Evolutionary conservation across 2,888 invertebrate species (phyloP).

Genomic region (Antheraea assamensis): DNA sequence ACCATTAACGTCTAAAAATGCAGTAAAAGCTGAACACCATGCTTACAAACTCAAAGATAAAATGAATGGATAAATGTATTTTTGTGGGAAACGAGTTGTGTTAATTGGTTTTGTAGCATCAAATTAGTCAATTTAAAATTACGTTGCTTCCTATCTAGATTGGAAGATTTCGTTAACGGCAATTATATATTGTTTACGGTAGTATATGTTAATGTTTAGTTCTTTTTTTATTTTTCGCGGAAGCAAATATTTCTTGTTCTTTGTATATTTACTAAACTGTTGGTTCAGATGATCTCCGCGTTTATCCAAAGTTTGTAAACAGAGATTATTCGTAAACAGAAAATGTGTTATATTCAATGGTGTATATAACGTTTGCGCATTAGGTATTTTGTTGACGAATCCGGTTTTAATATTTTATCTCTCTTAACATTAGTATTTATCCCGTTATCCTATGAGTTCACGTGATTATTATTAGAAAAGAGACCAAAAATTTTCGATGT

Average conservation of each 20-base stretch:
- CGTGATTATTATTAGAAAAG: neutral
- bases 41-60: conserved; percentile 35
- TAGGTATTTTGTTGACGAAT: neutral
- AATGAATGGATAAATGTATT: conserved; percentile 26
- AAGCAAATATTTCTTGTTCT: neutral
- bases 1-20: conserved; percentile 39
- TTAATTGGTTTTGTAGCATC: conserved; percentile 32
- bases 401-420: neutral
- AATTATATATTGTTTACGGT: neutral
- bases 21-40: conserved; percentile 38
- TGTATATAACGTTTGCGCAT: neutral
- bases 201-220: neutral
- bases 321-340: too few relatives aligned
- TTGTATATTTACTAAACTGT: neutral
- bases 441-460: conserved; percentile 5
- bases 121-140: conserved; percentile 27
- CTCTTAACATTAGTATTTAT: neutral
- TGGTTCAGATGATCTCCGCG: neutral
- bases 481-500: neutral
- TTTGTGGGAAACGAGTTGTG: conserved; percentile 36
- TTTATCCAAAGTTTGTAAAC: neutral
- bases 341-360: too few relatives aligned
- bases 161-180: neutral
- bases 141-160: conserved; percentile 10
- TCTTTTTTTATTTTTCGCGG: neutral